Base-by-base conservation (phyloP, 2,888 invertebrate species). In the Nematopogon swammerdamellus region DNA sequence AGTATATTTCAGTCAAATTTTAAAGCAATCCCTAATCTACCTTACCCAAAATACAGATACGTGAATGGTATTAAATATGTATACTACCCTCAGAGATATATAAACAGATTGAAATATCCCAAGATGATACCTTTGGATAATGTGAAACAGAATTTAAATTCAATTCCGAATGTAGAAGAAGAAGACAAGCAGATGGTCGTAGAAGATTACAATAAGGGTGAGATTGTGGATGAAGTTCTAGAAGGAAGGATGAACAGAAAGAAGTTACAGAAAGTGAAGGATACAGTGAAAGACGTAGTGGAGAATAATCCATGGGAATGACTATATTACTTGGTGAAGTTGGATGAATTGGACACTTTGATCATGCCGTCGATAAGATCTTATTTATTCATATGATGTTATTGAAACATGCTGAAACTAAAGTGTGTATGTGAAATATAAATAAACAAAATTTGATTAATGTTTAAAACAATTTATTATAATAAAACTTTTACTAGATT, bases 241-340 rank as follows among this genome's bases (percentile, higher is more conserved):
- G 69, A 72, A 55, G 67, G 67, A 50, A 64, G 72, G 49, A 71
- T 67, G 69, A 58, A 53, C 3, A 67, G 59, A 42, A 70, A 68
- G 49, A 72, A 69, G 45, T 60, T 74, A 47, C 59, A 63, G 42
- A 68, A 70, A 55, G 65, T 75, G 55, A 72, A 70, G 47, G 63
- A 72, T 19, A 61, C 63, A 19, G 60, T 74, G 16, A 70, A 67
- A 42, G 70, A 72, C 25, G 70, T 70, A 0, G 50, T 77, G 2
- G 76, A 76, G 2, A 73, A 75, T 1, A 72, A 72, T 62, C 74
- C 75, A 1, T 77, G 76, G 77, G 63, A 74, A 73, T 79, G 77
- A 79, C 77, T 79, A 79, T 77, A 61, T 67, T 76, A 77, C 58
- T 56, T 73, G 45, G 63, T 74, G 66, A 75, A 76, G 55, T 68